A percentile compares a stretch with the other conserved stretches of the same genome.
These are phyloP conservation scores for Sebastes cheni DNA, from an alignment of 2,797 vertebrate genomes.

Conservation along the genomic window DNA sequence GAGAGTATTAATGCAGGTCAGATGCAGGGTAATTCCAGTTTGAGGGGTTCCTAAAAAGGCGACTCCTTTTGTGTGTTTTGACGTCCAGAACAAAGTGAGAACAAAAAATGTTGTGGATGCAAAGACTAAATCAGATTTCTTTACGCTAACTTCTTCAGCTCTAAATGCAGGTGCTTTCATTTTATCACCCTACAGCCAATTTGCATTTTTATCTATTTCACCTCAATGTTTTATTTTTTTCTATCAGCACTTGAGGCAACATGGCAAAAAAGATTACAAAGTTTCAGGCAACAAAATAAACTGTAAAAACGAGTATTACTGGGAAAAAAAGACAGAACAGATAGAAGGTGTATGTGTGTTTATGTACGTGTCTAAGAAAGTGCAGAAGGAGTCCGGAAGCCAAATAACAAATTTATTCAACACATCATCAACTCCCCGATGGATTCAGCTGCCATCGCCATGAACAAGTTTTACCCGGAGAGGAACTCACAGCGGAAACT, in stretches of 20 bases:
- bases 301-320: not conserved
- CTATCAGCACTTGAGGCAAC: not conserved
- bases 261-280: not conserved
- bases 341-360: not conserved
- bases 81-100: slow-evolving; percentile 1
- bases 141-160: not conserved
- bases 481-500: slow-evolving; percentile 10
- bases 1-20: not conserved
- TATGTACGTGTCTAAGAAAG: not conserved
- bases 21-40: not conserved
- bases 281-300: slow-evolving; percentile 25
- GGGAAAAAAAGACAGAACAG: not conserved
- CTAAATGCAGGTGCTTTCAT: not conserved
- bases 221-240: not conserved
- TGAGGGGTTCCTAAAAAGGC: not conserved
- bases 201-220: slow-evolving; percentile 31
- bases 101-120: not conserved
- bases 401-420: slow-evolving; percentile 36
- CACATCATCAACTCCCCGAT: slow-evolving; percentile 38
- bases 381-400: slow-evolving; percentile 11
- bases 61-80: not conserved
- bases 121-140: not conserved
- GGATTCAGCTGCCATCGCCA: slow-evolving; percentile 18
- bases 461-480: slow-evolving; percentile 16
- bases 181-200: slow-evolving; percentile 15